A percentile compares a stretch with the other conserved stretches of the same genome.
Evolutionary conservation across 2,113 vertebrate genomes (phyloP).

Genomic region (Myiopsitta monachus): DNA sequence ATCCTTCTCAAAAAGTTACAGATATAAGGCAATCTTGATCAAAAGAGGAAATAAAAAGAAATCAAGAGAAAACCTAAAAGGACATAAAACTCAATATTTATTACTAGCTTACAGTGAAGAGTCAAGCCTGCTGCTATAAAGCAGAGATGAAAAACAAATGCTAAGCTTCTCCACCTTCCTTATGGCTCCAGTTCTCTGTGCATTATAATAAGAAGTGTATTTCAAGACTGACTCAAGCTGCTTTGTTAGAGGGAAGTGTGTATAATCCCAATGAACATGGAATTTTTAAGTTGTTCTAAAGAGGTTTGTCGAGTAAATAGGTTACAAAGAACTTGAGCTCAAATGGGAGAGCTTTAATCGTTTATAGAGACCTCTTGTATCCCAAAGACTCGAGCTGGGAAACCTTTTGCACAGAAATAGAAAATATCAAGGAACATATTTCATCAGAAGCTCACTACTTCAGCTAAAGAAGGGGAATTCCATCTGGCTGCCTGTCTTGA

Average conservation of each 20-base stretch:
- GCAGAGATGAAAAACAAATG: not conserved
- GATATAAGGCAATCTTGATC: not conserved
- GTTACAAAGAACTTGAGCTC: not conserved
- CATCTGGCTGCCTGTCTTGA: not conserved
- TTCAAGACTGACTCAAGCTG: not conserved
- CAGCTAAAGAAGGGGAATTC: not conserved
- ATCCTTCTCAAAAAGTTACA: not conserved
- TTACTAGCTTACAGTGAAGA: not conserved
- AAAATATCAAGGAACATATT: not conserved
- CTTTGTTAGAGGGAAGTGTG: not conserved
- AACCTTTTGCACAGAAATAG: not conserved
- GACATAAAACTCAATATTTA: not conserved
- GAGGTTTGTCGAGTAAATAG: not conserved
- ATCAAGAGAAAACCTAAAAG: not conserved
- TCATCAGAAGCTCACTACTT: not conserved
- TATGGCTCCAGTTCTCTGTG: not conserved
- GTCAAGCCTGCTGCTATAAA: not conserved
- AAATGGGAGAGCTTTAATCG: not conserved
- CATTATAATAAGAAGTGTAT: not conserved
- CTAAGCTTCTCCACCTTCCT: not conserved
- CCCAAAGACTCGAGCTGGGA: not conserved
- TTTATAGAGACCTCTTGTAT: not conserved
- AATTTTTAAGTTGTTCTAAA: not conserved
- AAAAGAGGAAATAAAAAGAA: not conserved
- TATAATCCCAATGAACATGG: not conserved